phyloP scores from a whole-genome alignment of 2,113 vertebrate species.

The Nycticryphes semicollaris region DNA sequence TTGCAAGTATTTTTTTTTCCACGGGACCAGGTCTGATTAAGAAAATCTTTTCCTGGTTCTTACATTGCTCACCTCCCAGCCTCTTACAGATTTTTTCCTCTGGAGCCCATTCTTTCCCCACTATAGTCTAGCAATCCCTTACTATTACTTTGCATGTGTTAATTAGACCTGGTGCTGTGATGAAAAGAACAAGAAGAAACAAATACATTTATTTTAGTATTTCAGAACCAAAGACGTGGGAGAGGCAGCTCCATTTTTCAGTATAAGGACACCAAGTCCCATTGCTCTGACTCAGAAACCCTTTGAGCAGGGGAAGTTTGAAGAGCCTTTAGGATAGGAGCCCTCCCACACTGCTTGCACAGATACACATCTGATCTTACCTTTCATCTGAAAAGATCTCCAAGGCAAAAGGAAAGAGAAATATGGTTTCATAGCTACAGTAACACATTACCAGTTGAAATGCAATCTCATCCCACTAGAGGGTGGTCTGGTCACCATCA shows the following conservation, averaged over 20 bases:
- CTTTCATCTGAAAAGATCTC: conserved; percentile 19
- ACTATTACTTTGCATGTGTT: not conserved
- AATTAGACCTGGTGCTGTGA: not conserved
- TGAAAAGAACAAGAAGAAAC: not conserved
- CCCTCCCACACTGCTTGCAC: conserved; percentile 10
- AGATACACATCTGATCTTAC: conserved; percentile 8
- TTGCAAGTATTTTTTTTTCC: not conserved
- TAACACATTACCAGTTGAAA: not conserved
- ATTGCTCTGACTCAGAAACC: conserved; percentile 17
- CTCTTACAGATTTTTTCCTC: not conserved
- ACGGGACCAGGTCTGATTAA: not conserved
- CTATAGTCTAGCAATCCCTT: not conserved
- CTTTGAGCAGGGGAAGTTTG: not conserved
- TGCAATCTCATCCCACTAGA: conserved; percentile 67
- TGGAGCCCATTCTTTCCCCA: not conserved
- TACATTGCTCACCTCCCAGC: not conserved
- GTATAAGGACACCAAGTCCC: not conserved
- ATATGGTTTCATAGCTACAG: not conserved
- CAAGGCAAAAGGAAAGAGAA: conserved; percentile 16
- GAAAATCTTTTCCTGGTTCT: not conserved
- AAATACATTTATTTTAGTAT: not conserved
- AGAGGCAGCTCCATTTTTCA: not conserved
- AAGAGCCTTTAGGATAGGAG: conserved; percentile 12
- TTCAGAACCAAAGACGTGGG: not conserved
- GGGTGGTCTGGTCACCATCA: conserved; percentile 67